Base-by-base conservation (phyloP, 2,888 invertebrate genomes). In the Idaea aversata region DNA sequence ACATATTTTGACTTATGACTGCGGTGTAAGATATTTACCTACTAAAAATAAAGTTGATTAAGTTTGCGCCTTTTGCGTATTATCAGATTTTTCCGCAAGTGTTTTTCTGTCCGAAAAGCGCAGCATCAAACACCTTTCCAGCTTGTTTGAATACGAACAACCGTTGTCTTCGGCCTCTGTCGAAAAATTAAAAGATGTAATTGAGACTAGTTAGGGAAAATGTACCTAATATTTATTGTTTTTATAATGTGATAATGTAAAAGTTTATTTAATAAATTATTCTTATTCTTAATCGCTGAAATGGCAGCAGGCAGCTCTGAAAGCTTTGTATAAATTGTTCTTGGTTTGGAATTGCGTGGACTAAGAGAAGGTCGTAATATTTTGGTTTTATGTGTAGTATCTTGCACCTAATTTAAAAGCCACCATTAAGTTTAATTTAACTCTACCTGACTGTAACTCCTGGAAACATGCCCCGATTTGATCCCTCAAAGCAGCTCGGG, bases 101-200 rank as follows among this genome's bases (percentile, higher is more conserved):
- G 71, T 65, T 67, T 84, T 87, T 58, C 93, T 81, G 66, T 93
- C 91, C 0, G 86, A 73, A 67, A 93, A 85, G 5, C 88, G 87
- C 13, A 93, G 82, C 88, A 88, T 90, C 71, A 93, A 71, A 69
- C 93, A 93, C 13, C 85, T 79, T 72, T 93, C 93, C 59, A 93
- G 74, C 72, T 91, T 91, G 72, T 92, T 92, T 5, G 93, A 90
- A 73, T 91, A 93, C 0, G 91, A 91, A 69, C 93, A 93, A 5
- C 88, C 90, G 65, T 93, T 88, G 69, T 93, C 92, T 83, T 93
- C 93, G 16, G 90, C 86, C 70, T 93, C 93, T 93, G 85, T 64
- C 5, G 10, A 47, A 47, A 47, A 47, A 47, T 10, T 3, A 13
- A 47, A 47, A 5, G 4, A 36, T 36, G 36, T 5, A 36, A 5